Conservation (phyloP, 2,888 invertebrate genomes). For the Schizotus pectinicornis region DNA sequence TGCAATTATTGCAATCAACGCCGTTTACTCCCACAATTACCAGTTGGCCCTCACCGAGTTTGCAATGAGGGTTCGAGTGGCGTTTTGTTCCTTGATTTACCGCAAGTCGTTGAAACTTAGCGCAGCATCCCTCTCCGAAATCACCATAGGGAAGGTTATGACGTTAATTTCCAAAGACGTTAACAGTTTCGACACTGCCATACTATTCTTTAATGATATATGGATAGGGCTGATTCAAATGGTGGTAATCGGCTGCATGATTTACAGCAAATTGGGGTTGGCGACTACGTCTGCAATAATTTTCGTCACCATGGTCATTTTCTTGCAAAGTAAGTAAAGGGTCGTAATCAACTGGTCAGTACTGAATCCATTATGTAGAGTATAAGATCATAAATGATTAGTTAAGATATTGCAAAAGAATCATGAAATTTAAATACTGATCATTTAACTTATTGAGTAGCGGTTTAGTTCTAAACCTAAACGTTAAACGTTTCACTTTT, state of each 20-base stretch:
- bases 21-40: conserved; percentile 74
- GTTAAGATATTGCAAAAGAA: too few species aligned
- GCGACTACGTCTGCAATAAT: conserved; percentile 63
- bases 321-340: conserved; percentile 42
- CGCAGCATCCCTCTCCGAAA: conserved; percentile 68
- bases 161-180: conserved; percentile 94
- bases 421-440: too few species aligned
- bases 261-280: conserved; percentile 67
- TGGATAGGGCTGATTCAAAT: conserved; percentile 67
- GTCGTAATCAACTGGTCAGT: too few species aligned
- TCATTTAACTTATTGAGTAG: too few species aligned
- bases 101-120: conserved; percentile 64
- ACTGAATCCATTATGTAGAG: too few species aligned
- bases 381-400: too few species aligned
- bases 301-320: conserved; percentile 59
- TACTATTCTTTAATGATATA: conserved; percentile 87
- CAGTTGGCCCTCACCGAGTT: conserved; percentile 65
- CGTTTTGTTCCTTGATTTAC: conserved; percentile 81
- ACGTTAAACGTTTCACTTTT: too few species aligned
- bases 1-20: conserved; percentile 71
- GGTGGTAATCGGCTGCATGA: conserved; percentile 77
- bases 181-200: conserved; percentile 84
- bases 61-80: conserved; percentile 82
- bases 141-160: conserved; percentile 75
- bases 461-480: too few species aligned